Evolutionary conservation across 2,113 vertebrate species (phyloP).

Genomic region (Callocephalon fimbriatum): DNA sequence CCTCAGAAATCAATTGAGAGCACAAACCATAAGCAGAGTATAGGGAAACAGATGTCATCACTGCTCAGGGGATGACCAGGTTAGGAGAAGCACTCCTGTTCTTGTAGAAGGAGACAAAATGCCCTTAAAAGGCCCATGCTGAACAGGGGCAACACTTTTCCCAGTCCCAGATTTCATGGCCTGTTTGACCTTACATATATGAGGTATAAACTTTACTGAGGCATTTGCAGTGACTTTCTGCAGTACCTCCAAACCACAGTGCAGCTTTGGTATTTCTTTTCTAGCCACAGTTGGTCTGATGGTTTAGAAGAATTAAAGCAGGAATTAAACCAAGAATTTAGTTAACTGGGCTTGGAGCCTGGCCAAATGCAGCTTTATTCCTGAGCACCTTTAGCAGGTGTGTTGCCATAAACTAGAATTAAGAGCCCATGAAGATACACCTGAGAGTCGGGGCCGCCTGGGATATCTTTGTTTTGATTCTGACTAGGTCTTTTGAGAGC

Average conservation of each 20-base stretch:
- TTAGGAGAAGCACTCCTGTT: not conserved
- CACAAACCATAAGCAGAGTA: not conserved
- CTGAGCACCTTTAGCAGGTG: not conserved
- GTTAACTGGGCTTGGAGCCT: not conserved
- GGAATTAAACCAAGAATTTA: not conserved
- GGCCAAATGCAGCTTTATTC: not conserved
- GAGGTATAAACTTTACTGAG: not conserved
- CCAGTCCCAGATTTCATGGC: not conserved
- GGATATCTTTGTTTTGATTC: not conserved
- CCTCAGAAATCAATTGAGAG: not conserved
- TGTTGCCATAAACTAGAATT: not conserved
- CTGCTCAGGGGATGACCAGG: not conserved
- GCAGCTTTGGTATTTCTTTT: not conserved
- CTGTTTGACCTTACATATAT: accelerated
- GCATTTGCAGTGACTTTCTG: not conserved
- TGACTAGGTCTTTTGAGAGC: not conserved
- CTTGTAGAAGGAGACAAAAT: not conserved
- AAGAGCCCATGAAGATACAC: accelerated
- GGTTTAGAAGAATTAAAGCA: not conserved
- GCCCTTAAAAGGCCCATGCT: not conserved
- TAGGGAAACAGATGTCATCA: not conserved
- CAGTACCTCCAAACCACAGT: not conserved
- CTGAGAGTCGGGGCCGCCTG: not conserved
- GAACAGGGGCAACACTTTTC: not conserved
- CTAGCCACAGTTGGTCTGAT: not conserved